Evolutionary conservation across 2,113 vertebrate genomes (phyloP).

Genomic region (Cyprinodon variegatus): DNA sequence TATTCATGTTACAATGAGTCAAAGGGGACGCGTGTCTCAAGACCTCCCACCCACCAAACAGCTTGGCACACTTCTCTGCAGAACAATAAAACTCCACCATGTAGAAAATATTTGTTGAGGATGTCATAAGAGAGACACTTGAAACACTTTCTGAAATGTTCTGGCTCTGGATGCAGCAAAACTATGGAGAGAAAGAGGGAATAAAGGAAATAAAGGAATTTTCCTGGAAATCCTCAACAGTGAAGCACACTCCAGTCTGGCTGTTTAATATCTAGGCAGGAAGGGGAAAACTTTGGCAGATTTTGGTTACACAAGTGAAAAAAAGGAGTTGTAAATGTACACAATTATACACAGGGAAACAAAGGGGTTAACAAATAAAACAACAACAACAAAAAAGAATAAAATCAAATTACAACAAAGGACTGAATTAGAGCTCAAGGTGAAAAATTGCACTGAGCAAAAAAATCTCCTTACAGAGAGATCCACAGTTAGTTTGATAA

Average conservation of each 20-base stretch:
- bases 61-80: slow-evolving; percentile 49
- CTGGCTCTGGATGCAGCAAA: not conserved
- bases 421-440: too few relatives aligned
- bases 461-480: too few relatives aligned
- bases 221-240: not conserved
- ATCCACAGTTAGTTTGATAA: too few relatives aligned
- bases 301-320: too few relatives aligned
- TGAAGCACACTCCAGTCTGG: too few relatives aligned
- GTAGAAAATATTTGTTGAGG: not conserved
- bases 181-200: not conserved
- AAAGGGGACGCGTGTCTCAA: slow-evolving; percentile 62
- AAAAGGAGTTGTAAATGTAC: too few relatives aligned
- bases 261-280: not conserved
- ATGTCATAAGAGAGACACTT: not conserved
- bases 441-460: too few relatives aligned
- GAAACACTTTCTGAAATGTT: not conserved
- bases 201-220: not conserved
- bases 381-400: too few relatives aligned
- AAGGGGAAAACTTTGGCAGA: not conserved
- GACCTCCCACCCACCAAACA: slow-evolving; percentile 39
- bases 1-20: slow-evolving; percentile 67
- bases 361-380: too few relatives aligned
- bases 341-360: too few relatives aligned
- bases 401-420: too few relatives aligned
- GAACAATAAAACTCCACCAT: not conserved